Evolutionary conservation across 2,888 invertebrate genomes (phyloP).

Genomic region (Hydrotaea cyrtoneurina): DNA sequence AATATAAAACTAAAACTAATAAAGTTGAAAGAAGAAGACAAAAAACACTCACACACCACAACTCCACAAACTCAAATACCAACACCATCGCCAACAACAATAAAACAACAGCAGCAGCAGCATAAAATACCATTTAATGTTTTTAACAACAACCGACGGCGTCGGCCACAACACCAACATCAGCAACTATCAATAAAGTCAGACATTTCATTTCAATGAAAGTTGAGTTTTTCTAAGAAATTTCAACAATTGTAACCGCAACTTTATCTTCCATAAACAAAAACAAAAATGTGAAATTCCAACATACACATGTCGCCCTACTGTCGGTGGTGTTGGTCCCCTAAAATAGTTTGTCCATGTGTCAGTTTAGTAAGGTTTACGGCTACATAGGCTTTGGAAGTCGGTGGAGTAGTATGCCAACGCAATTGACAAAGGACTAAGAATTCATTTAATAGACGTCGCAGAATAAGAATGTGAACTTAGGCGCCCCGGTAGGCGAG

Average conservation of each 20-base stretch:
- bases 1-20: constrained; percentile 37
- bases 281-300: constrained; percentile 12
- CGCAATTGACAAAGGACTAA: too few relatives aligned
- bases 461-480: too few relatives aligned
- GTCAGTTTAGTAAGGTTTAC: too few relatives aligned
- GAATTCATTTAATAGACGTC: too few relatives aligned
- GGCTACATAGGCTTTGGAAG: too few relatives aligned
- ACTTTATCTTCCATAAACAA: constrained; percentile 34
- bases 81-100: not conserved
- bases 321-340: not conserved
- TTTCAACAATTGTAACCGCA: constrained; percentile 43
- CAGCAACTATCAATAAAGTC: constrained; percentile 23
- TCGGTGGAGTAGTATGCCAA: too few relatives aligned
- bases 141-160: not conserved
- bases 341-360: too few relatives aligned
- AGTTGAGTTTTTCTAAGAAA: constrained; percentile 44
- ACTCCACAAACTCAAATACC: not conserved
- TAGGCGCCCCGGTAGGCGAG: too few relatives aligned
- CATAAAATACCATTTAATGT: constrained; percentile 8
- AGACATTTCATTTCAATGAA: constrained; percentile 45
- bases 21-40: constrained; percentile 26
- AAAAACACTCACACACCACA: not conserved
- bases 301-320: not conserved
- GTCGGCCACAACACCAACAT: not conserved
- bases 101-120: constrained; percentile 4